Percentiles rank a stretch among this genome's conserved stretches.
Conservation (phyloP, 1,140 invertebrate species). For the Leptinotarsa lineolata region DNA sequence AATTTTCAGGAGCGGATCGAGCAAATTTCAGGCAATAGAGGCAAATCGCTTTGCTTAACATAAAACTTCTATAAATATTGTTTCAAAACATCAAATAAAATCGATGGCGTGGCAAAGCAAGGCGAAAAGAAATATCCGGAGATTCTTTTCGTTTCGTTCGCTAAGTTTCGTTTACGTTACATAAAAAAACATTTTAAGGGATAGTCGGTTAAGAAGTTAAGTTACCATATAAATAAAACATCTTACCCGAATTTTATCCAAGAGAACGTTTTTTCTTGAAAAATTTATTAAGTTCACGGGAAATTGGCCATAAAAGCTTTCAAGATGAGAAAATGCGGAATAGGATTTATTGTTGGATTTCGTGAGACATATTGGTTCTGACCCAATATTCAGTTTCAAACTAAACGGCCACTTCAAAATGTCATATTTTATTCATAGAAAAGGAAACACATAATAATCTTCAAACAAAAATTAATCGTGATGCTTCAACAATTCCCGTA, state of each 20-base stretch:
- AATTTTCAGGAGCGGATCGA: background rate
- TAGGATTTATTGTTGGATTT: background rate
- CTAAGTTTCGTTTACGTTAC: background rate
- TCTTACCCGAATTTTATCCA: background rate
- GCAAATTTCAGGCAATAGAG: background rate
- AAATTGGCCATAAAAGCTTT: conserved; percentile 6
- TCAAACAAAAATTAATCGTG: no score
- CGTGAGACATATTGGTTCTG: background rate
- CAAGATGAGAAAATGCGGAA: background rate
- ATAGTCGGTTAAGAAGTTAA: conserved; percentile 8
- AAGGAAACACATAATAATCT: no score
- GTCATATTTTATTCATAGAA: no score
- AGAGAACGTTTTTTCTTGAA: background rate
- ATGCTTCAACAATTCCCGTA: no score
- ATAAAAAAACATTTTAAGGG: background rate
- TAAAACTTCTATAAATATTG: conserved; percentile 4
- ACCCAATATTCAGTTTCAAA: no score
- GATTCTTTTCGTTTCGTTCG: background rate
- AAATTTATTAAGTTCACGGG: background rate
- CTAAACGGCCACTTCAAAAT: no score
- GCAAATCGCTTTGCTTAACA: background rate
- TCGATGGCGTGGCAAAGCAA: background rate
- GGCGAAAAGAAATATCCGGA: background rate
- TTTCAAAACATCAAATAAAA: conserved; percentile 4
- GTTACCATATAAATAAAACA: conserved; percentile 1